Base-by-base conservation (phyloP, 2,797 vertebrate species). In the Heteromormyrus szaboi region DNA sequence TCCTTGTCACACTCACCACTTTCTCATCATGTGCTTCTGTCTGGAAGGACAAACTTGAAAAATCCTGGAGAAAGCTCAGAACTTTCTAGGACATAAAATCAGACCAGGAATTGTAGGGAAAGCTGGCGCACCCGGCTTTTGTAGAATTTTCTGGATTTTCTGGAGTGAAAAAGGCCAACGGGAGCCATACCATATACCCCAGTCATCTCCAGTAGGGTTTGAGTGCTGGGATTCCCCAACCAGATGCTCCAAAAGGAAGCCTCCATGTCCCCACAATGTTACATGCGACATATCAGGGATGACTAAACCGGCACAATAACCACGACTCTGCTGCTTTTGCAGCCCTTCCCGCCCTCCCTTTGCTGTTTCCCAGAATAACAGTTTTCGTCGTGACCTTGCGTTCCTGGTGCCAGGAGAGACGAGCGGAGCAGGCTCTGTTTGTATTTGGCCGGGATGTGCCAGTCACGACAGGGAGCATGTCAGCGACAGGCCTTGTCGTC, bases 381-480 rank as follows among this genome's bases (percentile, higher is more conserved):
- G 87, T 79, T 51, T 59, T 37, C 14, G 1, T 91, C 54, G 89
- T 62, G 56, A 84, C 37, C 51, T 46, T 22, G 51, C 11, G 37
- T 76, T 48, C 88, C 68, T 12, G 59, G 12, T 72, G 65, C 68
- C 37, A 44, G 87, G 41, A 33, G 88, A 22, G 89, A 90, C 4
- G 41, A 91, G 92, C 94, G 91, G 93, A 91, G 90, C 90, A 88
- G 91, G 89, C 93, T 95, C 92, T 95, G 95, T 94, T 93, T 91
- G 92, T 92, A 94, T 95, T 94, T 72, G 62, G 59, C 59, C 22
- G 4, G 87, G 87, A 76, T 25, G 56, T 76, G 22, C 48, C 50
- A 22, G 87, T 51, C 25, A 25, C n/a, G 59, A 53, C 88, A 17
- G 88, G 48, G 86, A 46, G 87, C 88, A 88, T 89, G 68, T 81